Evolutionary conservation across 2,888 invertebrate genomes (phyloP).

Genomic region (Catocala fraxini): DNA sequence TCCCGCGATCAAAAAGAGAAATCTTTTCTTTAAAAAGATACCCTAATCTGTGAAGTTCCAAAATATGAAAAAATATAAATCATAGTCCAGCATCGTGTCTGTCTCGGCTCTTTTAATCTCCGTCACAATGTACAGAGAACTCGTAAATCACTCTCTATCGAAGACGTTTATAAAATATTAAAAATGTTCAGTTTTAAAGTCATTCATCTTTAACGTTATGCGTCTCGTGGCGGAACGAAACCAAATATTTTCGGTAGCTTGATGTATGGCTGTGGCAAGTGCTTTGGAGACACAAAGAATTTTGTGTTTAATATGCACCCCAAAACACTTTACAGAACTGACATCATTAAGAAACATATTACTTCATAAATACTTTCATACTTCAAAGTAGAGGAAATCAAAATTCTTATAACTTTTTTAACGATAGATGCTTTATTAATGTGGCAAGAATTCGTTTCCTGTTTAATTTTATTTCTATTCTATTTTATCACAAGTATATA

Average conservation of each 20-base stretch:
- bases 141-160: conserved; percentile 56
- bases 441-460: no score
- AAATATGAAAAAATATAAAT: conserved; percentile 47
- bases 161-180: conserved; percentile 54
- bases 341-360: conserved; percentile 7
- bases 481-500: no score
- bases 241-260: conserved; percentile 40
- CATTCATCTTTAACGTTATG: conserved; percentile 47
- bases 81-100: conserved; percentile 40
- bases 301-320: conserved; percentile 20
- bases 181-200: conserved; percentile 47
- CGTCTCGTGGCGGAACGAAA: conserved; percentile 31
- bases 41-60: conserved; percentile 33
- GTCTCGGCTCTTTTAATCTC: conserved; percentile 51
- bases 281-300: conserved; percentile 10
- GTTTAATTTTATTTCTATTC: no score
- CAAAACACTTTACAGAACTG: conserved; percentile 3
- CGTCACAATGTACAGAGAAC: conserved; percentile 44
- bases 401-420: neutral
- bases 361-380: conserved; percentile 6
- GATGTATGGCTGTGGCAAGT: conserved; percentile 27
- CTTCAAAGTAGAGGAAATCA: conserved; percentile 8
- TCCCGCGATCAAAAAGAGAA: conserved; percentile 28
- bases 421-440: neutral
- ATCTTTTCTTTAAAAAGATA: conserved; percentile 29